phyloP scores from a whole-genome alignment of 2,888 invertebrate species.

The Pyrrhopygopsis socrates region DNA sequence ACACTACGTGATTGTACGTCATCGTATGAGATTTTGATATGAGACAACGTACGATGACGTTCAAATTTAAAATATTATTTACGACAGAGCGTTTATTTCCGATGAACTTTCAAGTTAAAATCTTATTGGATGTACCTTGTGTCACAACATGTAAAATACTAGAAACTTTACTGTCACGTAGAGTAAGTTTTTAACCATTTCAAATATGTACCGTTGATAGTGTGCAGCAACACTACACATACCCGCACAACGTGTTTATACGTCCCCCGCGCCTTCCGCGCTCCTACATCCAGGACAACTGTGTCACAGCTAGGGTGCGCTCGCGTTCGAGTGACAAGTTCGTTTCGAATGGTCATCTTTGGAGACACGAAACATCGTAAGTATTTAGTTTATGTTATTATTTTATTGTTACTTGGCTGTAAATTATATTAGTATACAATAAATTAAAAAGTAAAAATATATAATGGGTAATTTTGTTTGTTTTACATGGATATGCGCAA shows the following conservation, averaged over 20 bases:
- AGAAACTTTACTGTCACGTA: no score
- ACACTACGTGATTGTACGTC: conserved; percentile 28
- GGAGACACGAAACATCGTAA: background rate
- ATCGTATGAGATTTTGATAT: conserved; percentile 23
- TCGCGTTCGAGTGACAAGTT: conserved; percentile 28
- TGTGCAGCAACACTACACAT: conserved; percentile 7
- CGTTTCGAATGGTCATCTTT: background rate
- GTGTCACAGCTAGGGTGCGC: conserved; percentile 21
- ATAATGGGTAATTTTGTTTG: background rate
- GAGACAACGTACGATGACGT: no score
- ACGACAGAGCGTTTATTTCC: conserved; percentile 37
- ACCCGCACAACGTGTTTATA: conserved; percentile 23
- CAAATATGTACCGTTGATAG: conserved; percentile 34
- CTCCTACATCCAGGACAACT: conserved; percentile 21
- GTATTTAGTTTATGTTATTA: conserved; percentile 2
- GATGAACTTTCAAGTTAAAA: conserved; percentile 40
- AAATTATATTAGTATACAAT: background rate
- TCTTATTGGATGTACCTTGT: conserved; percentile 31
- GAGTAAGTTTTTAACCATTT: conserved; percentile 19
- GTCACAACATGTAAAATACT: conserved; percentile 31
- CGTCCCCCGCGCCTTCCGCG: conserved; percentile 28
- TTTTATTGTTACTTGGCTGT: background rate
- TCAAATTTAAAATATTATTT: conserved; percentile 27
- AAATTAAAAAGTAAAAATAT: background rate
- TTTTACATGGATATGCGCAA: no score